Evolutionary conservation across 1,140 invertebrate genomes (phyloP), one percentile per base, ranked within the genome.

Genomic region (Drosophila rhopaloa): DNA sequence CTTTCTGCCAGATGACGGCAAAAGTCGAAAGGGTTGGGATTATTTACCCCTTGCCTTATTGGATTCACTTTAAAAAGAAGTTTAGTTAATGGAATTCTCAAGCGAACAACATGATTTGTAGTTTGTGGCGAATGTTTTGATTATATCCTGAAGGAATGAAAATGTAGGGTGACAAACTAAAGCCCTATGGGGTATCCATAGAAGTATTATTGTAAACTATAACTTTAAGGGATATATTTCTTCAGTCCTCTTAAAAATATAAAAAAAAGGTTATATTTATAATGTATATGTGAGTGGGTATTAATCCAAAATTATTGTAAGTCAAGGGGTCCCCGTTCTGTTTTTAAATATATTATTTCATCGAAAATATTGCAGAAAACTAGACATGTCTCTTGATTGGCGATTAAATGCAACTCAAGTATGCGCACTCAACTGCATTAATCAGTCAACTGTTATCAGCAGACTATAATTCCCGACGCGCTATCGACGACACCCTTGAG

Each of bases 11-110:
- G 71, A 43, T 74, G 55, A 32, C 56, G 59, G 40, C 19, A 35
- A 43, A 59, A 76, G 72, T 75, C 53, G 53, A 50, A 65, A 75
- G 60, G 72, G 72, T 75, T 40, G 35, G 40, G 35, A 48, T 71
- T 72, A 58, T 71, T 43, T 50, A 14, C 27, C 19, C 60, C 65
- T 43, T 44, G 46, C n/a, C 46, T 29, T 37, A 48, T 50, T 67
- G 43, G 63, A 35, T 44, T 37, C 60, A 57, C 60, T 65, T 29
- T 43, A 32, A 66, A 43, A 46, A 14, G 38, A 29, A 38, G 47
- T 71, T 46, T 11, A 38, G 35, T 58, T 58, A 71, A 57, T 50
- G 67, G 63, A 48, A 57, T 70, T 71, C 57, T 27, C 27, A 24
- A 11, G 37, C 19, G 14, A 8, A 55, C 29, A 27, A 58, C 41